Base-by-base conservation (phyloP, 2,113 vertebrate species). In the Crotophaga sulcirostris region DNA sequence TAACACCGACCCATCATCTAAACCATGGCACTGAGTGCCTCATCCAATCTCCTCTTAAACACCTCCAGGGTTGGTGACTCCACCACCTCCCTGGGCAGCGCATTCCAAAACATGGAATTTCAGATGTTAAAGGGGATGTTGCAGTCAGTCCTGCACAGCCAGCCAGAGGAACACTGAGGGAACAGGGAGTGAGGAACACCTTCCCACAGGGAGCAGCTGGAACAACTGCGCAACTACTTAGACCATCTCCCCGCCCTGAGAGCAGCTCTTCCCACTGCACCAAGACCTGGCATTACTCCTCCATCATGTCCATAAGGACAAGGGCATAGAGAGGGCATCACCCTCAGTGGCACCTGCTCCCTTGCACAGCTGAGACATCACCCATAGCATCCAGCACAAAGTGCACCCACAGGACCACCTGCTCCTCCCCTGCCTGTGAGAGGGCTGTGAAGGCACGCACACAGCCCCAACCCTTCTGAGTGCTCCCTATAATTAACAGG, bases 181-280 rank as follows among this genome's bases (percentile, higher is more conserved):
- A 73, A n/a, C 1, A 21, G 17, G 23, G 33, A 62, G 10, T 5
- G 28, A 96, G 28, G n/a, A 74, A 69, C 63, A 29, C 15, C 2
- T 55, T 59, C 59, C 58, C 45, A n/a, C 5, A 8, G 45, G n/a
- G 40, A 92, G 36, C 75, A 84, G 44, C 36, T 68, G 69, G 40
- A 42, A 63, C 38, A n/a, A n/a, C 25, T 54, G 49, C 4, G 3
- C 0, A 16, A 42, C 16, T 1, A 1, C 47, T 52, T 1, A 2
- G 25, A 51, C 16, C 1, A 0, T 8, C 68, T 20, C 33, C 28
- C 1, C 1, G 8, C 45, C 45, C 10, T 0, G 0, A 60, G 44
- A 73, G 24, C n/a, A 79, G 54, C 2, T 72, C 56, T 51, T 47
- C 52, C 1, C 4, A 14, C 38, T 20, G 44, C 45, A 66, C 21